Conservation (phyloP, 2,888 invertebrate species). For the Mongoloraphidia duomilia region DNA sequence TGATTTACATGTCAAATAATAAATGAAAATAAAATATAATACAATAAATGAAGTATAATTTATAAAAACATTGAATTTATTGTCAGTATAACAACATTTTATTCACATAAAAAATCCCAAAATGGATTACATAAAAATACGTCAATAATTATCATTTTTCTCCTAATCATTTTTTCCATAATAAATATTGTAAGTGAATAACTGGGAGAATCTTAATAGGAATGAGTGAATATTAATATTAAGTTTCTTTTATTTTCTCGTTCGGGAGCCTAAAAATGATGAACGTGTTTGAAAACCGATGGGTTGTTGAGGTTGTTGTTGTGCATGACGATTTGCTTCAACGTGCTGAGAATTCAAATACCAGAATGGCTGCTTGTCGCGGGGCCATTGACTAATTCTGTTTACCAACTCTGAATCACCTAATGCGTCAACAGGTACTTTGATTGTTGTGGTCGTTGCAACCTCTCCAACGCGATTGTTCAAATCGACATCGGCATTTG, state of each 20-base stretch:
- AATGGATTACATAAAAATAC: not conserved
- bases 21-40: not conserved
- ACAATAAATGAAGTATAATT: not conserved
- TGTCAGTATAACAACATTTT: not conserved
- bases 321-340: conserved; percentile 36
- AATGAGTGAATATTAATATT: no score
- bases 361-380: conserved; percentile 60
- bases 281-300: not conserved
- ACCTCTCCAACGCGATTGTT: conserved; percentile 39
- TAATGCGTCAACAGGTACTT: conserved; percentile 48
- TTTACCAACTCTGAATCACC: conserved; percentile 47
- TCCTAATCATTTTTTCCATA: not conserved
- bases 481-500: conserved; percentile 17
- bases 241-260: not conserved
- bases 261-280: not conserved
- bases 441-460: conserved; percentile 25
- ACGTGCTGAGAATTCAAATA: conserved; percentile 51
- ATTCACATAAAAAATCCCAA: not conserved
- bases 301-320: conserved; percentile 18
- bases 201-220: no score
- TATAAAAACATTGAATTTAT: not conserved
- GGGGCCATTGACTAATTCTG: conserved; percentile 46
- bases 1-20: no score
- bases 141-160: not conserved
- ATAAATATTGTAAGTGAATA: no score